Percentiles rank a stretch among this genome's conserved stretches.
These are phyloP conservation scores for Drosophila suboccidentalis DNA, from an alignment of 2,888 invertebrate genomes.

Conservation along the genomic window DNA sequence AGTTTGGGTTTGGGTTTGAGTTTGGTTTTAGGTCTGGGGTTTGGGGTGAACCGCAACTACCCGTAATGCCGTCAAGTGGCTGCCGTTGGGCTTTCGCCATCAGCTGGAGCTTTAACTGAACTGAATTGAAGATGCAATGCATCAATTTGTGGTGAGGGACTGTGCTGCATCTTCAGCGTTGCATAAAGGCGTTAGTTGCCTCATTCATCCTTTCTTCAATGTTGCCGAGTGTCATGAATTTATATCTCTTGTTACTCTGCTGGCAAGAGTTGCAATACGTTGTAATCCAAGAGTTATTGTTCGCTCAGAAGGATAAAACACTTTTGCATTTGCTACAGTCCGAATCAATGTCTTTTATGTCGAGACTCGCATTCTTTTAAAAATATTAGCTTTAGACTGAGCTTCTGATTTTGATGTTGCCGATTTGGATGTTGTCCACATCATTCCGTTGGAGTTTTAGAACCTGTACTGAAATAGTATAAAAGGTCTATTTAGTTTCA, in stretches of 20 bases:
- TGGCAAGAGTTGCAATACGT: conserved; percentile 2
- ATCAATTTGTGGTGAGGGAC: conserved; percentile 10
- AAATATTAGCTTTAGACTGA: neutral
- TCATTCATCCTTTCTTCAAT: conserved; percentile 17
- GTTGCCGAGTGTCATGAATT: conserved; percentile 2
- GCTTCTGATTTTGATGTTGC: neutral
- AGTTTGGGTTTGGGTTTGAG: neutral
- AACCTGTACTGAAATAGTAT: too few species aligned
- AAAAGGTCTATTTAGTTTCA: too few species aligned
- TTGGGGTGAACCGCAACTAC: conserved; percentile 24
- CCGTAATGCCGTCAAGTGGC: conserved; percentile 25
- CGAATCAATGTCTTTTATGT: neutral
- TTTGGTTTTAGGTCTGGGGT: neutral
- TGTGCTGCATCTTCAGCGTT: conserved; percentile 2
- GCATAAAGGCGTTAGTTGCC: conserved; percentile 24
- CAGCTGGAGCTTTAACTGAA: neutral
- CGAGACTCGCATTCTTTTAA: neutral
- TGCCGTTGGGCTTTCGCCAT: conserved; percentile 9
- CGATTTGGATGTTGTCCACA: neutral
- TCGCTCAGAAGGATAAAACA: neutral
- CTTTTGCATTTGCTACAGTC: neutral
- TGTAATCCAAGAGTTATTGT: neutral
- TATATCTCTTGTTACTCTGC: conserved; percentile 9
- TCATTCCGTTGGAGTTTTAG: neutral
- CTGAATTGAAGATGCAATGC: conserved; percentile 19